Evolutionary conservation across 2,113 vertebrate genomes (phyloP).

Genomic region (Orthonyx spaldingii): DNA sequence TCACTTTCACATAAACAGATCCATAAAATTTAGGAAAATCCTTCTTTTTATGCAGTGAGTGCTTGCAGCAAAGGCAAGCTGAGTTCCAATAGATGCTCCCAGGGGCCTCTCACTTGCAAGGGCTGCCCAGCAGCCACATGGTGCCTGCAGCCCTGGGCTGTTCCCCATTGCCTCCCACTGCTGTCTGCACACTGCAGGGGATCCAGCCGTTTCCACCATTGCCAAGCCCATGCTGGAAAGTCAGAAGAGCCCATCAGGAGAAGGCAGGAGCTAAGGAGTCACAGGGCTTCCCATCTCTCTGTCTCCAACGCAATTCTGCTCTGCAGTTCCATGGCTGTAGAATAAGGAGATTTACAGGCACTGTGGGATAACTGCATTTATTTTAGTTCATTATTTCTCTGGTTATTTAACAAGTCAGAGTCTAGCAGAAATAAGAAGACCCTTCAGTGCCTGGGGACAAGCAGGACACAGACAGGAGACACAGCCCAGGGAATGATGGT

Average conservation of each 20-base stretch:
- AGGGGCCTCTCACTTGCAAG: background rate
- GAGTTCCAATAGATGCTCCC: background rate
- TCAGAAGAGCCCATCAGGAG: background rate
- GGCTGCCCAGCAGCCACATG: background rate
- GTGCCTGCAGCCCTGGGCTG: background rate
- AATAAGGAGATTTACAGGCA: background rate
- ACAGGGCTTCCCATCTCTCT: background rate
- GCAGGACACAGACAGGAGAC: background rate
- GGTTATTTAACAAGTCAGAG: background rate
- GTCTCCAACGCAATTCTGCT: background rate
- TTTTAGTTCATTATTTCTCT: background rate
- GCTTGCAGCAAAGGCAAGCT: background rate
- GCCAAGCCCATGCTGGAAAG: background rate
- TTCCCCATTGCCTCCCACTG: background rate
- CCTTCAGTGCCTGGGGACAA: background rate
- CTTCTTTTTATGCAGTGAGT: background rate
- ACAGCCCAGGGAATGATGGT: background rate
- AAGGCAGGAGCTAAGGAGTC: background rate
- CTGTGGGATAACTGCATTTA: background rate
- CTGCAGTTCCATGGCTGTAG: background rate
- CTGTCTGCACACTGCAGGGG: rapidly evolving
- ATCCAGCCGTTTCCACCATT: background rate
- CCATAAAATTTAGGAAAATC: background rate
- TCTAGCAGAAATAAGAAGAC: background rate
- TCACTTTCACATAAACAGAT: background rate